Percentiles rank a stretch among this genome's conserved stretches.
Conservation (phyloP, 2,888 invertebrate species). For the Cantharis nigra region DNA sequence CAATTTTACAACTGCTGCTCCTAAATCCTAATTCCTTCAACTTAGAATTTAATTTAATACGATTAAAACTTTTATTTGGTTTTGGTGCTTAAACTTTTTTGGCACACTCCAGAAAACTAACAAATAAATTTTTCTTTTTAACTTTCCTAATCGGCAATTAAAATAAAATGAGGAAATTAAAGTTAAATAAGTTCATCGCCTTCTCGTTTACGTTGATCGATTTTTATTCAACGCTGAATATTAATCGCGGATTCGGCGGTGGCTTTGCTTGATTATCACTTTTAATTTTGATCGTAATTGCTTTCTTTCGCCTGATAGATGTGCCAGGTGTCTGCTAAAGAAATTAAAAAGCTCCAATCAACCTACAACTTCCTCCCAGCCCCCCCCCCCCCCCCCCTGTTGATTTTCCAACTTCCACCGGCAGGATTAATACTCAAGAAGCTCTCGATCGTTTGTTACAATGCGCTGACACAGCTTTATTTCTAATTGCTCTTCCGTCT, state of each 20-base stretch:
- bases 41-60: background rate
- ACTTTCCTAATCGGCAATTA: background rate
- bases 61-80: background rate
- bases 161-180: background rate
- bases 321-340: conserved; percentile 21
- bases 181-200: background rate
- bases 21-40: conserved; percentile 2
- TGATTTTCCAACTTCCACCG: background rate
- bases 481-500: conserved; percentile 33
- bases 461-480: conserved; percentile 32
- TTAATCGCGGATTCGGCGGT: conserved; percentile 26
- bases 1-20: conserved; percentile 10
- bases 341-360: conserved; percentile 24
- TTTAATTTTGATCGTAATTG: conserved; percentile 23
- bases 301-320: conserved; percentile 11
- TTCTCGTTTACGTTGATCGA: background rate
- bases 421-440: conserved; percentile 26
- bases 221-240: conserved; percentile 18
- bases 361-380: background rate
- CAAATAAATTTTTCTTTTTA: background rate
- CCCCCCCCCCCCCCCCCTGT: background rate
- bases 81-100: background rate
- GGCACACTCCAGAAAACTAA: background rate
- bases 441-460: conserved; percentile 27
- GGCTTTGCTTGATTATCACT: conserved; percentile 36